Conservation (phyloP, 2,797 vertebrate genomes). For the Hephaestus fuliginosus region DNA sequence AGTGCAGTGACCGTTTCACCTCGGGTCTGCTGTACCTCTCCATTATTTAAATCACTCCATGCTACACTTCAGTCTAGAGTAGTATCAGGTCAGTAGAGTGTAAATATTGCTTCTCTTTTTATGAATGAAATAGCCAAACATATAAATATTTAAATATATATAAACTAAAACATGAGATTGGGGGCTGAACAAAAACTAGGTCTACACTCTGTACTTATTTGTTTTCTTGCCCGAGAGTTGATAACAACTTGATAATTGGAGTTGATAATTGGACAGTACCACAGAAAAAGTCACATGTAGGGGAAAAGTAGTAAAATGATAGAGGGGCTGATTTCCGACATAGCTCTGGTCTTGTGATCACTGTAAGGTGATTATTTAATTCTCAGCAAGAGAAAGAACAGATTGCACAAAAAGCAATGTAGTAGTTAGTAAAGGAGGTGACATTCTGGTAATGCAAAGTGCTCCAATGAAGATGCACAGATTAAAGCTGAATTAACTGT, state of each 20-base stretch:
- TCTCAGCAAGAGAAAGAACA: background rate
- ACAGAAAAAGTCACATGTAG: background rate
- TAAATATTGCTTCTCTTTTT: constrained; percentile 7
- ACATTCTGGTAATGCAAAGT: background rate
- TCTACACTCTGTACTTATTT: background rate
- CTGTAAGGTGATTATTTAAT: background rate
- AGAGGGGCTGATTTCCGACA: background rate
- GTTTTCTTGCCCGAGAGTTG: background rate
- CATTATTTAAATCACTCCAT: constrained; percentile 54
- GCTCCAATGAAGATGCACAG: background rate
- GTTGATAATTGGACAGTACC: no score
- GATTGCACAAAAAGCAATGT: background rate
- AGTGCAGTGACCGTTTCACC: constrained; percentile 66
- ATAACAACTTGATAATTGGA: no score
- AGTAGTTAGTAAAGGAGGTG: background rate
- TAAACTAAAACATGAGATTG: background rate
- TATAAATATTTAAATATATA: background rate
- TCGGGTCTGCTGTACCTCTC: constrained; percentile 34
- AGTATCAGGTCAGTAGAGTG: background rate
- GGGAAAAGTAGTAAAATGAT: background rate
- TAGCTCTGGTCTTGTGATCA: background rate
- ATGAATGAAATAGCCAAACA: constrained; percentile 34
- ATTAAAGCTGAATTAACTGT: background rate
- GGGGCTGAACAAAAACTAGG: background rate
- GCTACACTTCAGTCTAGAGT: constrained; percentile 24